phyloP scores from a whole-genome alignment of 2,113 vertebrate genomes.

The Zosterops hypoxanthus region DNA sequence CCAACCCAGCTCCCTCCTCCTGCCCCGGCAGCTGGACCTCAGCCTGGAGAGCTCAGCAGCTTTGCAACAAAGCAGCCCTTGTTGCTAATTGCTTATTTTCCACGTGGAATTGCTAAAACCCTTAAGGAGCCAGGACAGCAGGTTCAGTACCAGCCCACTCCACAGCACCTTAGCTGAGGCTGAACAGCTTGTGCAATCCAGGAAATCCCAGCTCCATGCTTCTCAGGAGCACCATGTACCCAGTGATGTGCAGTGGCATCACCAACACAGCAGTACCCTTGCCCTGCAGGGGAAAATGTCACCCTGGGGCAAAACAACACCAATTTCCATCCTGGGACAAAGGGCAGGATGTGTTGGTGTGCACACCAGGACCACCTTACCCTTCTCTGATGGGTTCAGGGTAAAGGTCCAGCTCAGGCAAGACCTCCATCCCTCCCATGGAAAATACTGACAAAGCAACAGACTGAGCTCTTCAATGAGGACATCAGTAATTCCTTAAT shows the following conservation, averaged over 20 bases:
- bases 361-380: background rate
- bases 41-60: background rate
- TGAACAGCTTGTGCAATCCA: conserved; percentile 7
- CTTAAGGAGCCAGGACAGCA: background rate
- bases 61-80: conserved; percentile 26
- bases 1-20: background rate
- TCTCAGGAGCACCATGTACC: background rate
- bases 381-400: background rate
- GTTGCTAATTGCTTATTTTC: conserved; percentile 10
- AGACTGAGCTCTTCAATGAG: background rate
- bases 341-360: background rate
- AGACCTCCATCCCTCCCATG: background rate
- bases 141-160: conserved; percentile 7
- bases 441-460: background rate
- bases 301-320: background rate
- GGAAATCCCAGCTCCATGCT: background rate
- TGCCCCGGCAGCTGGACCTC: accelerated
- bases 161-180: background rate
- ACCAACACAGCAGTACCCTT: background rate
- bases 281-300: background rate
- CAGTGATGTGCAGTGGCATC: background rate
- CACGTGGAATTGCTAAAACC: background rate
- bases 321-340: background rate
- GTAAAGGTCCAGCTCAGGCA: background rate
- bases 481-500: background rate